Evolutionary conservation across 1,140 invertebrate species (phyloP).

Genomic region (Magallana gigas): DNA sequence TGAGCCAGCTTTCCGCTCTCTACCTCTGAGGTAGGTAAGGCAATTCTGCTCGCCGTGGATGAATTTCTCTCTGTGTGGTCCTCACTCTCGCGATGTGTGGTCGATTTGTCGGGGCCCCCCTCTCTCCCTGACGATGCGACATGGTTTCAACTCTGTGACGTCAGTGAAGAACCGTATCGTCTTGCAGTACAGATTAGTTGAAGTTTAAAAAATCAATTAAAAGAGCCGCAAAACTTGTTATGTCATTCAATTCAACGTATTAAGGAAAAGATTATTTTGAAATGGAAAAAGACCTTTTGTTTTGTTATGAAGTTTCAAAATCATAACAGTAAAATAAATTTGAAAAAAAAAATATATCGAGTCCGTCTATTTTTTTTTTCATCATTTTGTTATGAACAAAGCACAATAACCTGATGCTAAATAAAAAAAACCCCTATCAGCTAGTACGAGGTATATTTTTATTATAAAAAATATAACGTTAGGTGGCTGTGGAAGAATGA

Average conservation of each 20-base stretch:
- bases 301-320: too few species aligned
- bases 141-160: neutral
- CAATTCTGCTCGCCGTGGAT: slow-evolving; percentile 16
- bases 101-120: neutral
- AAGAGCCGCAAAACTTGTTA: neutral
- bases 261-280: too few species aligned
- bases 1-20: neutral
- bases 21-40: slow-evolving; percentile 5
- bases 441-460: too few species aligned
- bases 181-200: neutral
- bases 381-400: too few species aligned
- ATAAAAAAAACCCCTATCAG: too few species aligned
- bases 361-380: too few species aligned
- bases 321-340: too few species aligned
- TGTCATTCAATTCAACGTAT: neutral
- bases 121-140: slow-evolving; percentile 16
- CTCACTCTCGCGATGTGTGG: slow-evolving; percentile 9
- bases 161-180: slow-evolving; percentile 7
- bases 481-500: too few species aligned
- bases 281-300: too few species aligned
- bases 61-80: slow-evolving; percentile 30
- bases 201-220: neutral
- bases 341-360: too few species aligned
- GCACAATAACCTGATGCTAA: too few species aligned
- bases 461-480: too few species aligned